phyloP scores from a whole-genome alignment of 2,797 vertebrate genomes.

The Pristis pectinata region DNA sequence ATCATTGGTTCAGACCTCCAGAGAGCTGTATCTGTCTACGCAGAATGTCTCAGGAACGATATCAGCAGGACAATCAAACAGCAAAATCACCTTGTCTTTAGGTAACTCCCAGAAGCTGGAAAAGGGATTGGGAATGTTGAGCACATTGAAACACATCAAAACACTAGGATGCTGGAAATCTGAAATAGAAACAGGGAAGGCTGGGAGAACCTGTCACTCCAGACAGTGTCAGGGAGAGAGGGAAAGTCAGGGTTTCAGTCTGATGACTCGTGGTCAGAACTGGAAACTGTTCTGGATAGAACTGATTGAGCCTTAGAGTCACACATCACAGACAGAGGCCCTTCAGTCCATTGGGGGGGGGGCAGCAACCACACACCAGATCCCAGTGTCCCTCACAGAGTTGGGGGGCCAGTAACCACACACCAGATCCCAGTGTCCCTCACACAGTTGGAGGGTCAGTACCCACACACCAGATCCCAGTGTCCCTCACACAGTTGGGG shows the following conservation, averaged over 20 bases:
- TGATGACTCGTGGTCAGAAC: not conserved
- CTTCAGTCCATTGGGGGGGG: no score
- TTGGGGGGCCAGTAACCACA: no score
- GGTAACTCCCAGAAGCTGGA: constrained; percentile 2
- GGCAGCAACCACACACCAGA: no score
- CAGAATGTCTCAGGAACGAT: constrained; percentile 29
- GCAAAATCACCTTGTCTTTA: constrained; percentile 34
- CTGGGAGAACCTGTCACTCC: not conserved
- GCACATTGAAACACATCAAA: not conserved
- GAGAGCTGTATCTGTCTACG: constrained; percentile 12
- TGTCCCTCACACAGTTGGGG: no score
- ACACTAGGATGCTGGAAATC: no score
- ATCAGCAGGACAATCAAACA: constrained; percentile 35
- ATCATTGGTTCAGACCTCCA: constrained; percentile 19
- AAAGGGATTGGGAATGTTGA: not conserved
- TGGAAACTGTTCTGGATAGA: not conserved
- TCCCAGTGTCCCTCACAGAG: no score
- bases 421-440: no score
- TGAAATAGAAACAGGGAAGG: not conserved
- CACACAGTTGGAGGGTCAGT: no score
- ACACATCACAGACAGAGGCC: no score
- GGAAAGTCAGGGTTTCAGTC: not conserved
- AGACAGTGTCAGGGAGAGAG: not conserved
- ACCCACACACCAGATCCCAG: no score
- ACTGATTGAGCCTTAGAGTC: no score